Evolutionary conservation across 2,797 vertebrate genomes (phyloP), one percentile per base, ranked within the genome.

Genomic region (Lates japonicus): DNA sequence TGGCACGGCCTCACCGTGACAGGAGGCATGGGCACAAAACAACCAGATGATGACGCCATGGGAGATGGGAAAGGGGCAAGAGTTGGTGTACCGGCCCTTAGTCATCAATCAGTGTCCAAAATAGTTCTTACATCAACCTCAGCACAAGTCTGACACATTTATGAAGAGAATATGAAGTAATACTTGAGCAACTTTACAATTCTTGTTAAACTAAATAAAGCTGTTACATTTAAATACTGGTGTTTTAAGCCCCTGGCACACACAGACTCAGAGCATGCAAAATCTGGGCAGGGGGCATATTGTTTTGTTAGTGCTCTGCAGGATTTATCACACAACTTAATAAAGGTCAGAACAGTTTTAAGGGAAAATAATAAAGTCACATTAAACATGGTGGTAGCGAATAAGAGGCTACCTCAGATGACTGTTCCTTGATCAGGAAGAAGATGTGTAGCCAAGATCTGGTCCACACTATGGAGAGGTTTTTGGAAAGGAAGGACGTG

Each of bases 11-110:
- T 83, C 61, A 25, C 73, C 74, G 86, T 74, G 78, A 86, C 88
- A 90, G 92, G 87, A 90, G 90, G 88, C 84, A 62, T 2, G 69
- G 85, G 58, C 25, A 73, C 81, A 51, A 80, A 86, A 83, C 70
- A 83, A 87, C 81, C 92, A 93, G 91, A 90, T 90, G 92, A 94
- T 86, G 76, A 76, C 87, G 76, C 91, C 62, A 49, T 66, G 61
- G 88, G 92, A 85, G 80, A 74, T 78, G 78, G 80, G 59, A 86
- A 79, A 73, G 80, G 77, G 73, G 78, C 79, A 72, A 75, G 80
- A 81, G 78, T 22, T 76, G 74, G 65, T 81, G 60, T 71, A 87
- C 17, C 78, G 70, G 51, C 44, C 13, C 51, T 87, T 81, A 81
- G 81, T 86, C 61, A 86, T 83, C 82, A 76, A 61, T 89, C 78